Base-by-base conservation (phyloP, 1,140 invertebrate species). In the Chlorops oryzae region DNA sequence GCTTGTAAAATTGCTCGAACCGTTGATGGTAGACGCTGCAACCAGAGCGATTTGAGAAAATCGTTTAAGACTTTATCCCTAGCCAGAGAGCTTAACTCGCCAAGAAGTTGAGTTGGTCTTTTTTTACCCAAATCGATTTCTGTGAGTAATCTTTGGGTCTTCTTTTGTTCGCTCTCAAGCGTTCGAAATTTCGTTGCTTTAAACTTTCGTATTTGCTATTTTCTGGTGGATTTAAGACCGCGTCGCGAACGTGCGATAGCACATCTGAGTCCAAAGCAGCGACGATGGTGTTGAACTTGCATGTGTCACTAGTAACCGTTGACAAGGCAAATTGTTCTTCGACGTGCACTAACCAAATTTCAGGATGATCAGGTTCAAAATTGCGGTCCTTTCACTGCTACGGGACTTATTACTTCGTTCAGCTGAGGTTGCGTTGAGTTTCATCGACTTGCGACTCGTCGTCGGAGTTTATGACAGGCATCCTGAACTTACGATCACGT, bases 311-410 rank as follows among this genome's bases (percentile, higher is more conserved):
- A 1, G 41, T 53, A 1, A 63, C 59, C 1, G 44, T 27, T 0
- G 45, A 28, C 1, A 51, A n/a, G 3, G 13, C 1, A 42, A 70
- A 65, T 35, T 58, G 51, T 0, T 59, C 49, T 28, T 71, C 64
- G 3, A 68, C 25, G 35, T 70, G 62, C 0, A 49, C 27, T 23
- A 69, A 65, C 66, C 65, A 72, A 5, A 71, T 24, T 5, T 51
- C 49, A 2, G 58, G 53, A 3, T 59, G 44, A 0, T 51, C 43
- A 23, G 42, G 27, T n/a, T 61, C 59, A 70, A 41, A 72, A 68
- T 0, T 57, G 24, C 12, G 59, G 58, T 42, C 56, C 18, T 21
- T 62, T 55, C n/a, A 59, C 47, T 2, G 43, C 43, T 15, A 45
- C 43, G 5, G 23, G 43, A 15, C 32, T 27, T 18, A 46, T 9